Evolutionary conservation across 2,113 vertebrate genomes (phyloP).

Genomic region (Hypanus sabinus): DNA sequence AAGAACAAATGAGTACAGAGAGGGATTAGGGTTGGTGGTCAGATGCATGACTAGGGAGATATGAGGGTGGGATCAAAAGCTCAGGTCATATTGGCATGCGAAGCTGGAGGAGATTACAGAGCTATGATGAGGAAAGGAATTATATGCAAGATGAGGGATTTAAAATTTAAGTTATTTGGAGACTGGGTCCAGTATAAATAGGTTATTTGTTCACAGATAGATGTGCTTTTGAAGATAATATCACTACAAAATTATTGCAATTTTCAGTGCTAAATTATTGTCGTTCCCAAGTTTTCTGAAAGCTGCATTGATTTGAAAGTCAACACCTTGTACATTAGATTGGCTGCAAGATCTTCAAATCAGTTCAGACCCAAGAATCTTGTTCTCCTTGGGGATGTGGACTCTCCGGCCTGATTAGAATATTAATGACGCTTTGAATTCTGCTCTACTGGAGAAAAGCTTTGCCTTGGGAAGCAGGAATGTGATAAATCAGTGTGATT

Average conservation of each 20-base stretch:
- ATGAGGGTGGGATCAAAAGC: background rate
- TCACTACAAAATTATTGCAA: background rate
- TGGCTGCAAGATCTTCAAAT: background rate
- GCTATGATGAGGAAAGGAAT: background rate
- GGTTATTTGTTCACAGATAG: background rate
- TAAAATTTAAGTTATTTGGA: background rate
- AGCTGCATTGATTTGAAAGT: background rate
- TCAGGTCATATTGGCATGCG: background rate
- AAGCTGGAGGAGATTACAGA: background rate
- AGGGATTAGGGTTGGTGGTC: background rate
- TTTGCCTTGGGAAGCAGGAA: background rate
- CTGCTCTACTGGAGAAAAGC: background rate
- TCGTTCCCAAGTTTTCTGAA: background rate
- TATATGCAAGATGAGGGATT: background rate
- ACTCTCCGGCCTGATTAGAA: background rate
- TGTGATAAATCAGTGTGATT: slow-evolving; percentile 32
- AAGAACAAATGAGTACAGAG: background rate
- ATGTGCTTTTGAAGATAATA: background rate
- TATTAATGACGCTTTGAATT: slow-evolving; percentile 4
- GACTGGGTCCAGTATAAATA: background rate
- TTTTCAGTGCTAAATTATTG: background rate
- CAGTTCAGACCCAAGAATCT: background rate
- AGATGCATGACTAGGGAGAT: background rate
- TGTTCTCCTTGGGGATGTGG: background rate
- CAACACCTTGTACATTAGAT: background rate